Percentiles rank a stretch among this genome's conserved stretches.
These are phyloP conservation scores for Macropis europaea DNA, from an alignment of 2,888 invertebrate species.

Conservation along the genomic window DNA sequence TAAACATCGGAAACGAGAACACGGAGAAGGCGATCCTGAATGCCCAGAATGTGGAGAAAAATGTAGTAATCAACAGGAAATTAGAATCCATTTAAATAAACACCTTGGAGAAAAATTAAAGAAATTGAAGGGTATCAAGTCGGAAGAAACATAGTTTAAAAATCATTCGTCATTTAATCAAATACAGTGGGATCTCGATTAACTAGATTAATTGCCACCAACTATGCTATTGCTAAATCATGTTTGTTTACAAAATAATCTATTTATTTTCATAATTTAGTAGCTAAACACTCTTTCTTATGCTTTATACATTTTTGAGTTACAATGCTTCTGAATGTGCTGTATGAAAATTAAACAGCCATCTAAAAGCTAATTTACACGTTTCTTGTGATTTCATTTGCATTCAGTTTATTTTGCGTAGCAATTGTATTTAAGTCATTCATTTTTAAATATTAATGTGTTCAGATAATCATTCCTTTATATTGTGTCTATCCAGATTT, in stretches of 20 bases:
- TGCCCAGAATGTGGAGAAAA: conserved; percentile 59
- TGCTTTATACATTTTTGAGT: neutral
- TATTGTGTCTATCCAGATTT: no score
- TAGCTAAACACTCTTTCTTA: neutral
- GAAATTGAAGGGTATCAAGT: conserved; percentile 30
- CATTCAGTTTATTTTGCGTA: no score
- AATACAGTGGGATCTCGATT: neutral
- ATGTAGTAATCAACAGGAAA: conserved; percentile 49
- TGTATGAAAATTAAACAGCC: no score
- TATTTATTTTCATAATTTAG: conserved; percentile 9
- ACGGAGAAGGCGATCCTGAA: conserved; percentile 47
- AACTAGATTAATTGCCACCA: neutral
- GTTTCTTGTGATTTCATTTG: no score
- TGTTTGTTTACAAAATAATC: conserved; percentile 10
- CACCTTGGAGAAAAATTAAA: conserved; percentile 61
- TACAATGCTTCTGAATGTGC: no score
- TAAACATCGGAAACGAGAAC: conserved; percentile 59
- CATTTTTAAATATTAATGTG: no score
- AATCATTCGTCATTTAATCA: neutral
- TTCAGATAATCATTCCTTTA: no score
- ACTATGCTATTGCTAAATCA: neutral
- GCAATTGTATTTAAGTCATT: no score
- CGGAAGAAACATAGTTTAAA: conserved; percentile 9
- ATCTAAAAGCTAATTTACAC: no score
- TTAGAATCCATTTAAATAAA: conserved; percentile 62